Evolutionary conservation across 2,113 vertebrate genomes (phyloP).

Genomic region (Ciconia maguari): DNA sequence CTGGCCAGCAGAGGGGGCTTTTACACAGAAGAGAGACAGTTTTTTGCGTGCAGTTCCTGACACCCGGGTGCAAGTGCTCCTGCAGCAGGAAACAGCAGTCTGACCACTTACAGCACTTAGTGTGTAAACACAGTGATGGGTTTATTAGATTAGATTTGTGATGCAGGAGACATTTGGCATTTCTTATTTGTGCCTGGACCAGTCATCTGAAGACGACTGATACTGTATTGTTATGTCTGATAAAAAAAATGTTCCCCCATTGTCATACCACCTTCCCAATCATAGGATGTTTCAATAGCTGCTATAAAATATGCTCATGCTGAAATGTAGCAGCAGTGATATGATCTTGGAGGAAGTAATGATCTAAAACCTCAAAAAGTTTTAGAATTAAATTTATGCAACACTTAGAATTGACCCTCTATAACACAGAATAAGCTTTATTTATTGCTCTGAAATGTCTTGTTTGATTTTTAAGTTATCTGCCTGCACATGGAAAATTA

Average conservation of each 20-base stretch:
- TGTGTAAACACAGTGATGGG: rapidly evolving
- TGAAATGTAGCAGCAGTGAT: background rate
- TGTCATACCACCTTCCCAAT: background rate
- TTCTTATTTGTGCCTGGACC: background rate
- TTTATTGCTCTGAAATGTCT: background rate
- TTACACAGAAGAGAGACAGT: background rate
- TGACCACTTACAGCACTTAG: background rate
- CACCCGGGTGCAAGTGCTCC: background rate
- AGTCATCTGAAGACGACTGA: background rate
- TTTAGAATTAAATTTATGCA: background rate
- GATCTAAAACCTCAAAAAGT: background rate
- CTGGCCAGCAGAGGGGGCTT: conserved; percentile 37
- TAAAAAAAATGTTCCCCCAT: background rate
- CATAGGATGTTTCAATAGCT: background rate
- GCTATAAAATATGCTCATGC: background rate
- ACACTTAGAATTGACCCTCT: background rate
- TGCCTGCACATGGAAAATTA: background rate
- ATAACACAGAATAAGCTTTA: background rate
- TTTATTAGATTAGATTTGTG: background rate
- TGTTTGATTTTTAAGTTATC: background rate
- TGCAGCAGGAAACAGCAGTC: background rate
- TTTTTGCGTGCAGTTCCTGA: rapidly evolving
- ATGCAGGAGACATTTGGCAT: background rate
- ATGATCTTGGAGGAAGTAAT: background rate
- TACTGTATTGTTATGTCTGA: background rate